Evolutionary conservation across 2,797 vertebrate species (phyloP), one percentile per base, ranked within the genome.

Genomic region (Pteronotus mesoamericanus): DNA sequence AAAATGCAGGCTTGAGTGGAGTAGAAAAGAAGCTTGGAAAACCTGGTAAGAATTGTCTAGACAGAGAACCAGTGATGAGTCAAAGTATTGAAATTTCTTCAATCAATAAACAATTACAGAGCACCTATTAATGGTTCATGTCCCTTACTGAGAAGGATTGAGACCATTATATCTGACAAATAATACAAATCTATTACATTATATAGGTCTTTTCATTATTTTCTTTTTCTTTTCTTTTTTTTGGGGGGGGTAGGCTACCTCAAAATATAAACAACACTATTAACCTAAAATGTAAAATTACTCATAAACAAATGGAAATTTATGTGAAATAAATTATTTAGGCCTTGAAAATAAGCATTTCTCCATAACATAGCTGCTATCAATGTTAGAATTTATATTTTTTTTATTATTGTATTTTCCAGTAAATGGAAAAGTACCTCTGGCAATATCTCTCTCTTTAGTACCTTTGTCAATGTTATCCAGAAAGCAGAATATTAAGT

Each of bases 401-500:
- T 85, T 79, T 85, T 95, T 90, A 37, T n/a, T 90, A 89, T 92
- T 93, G 85, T 95, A 29, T 91, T 89, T 24, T 95, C 96, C 90
- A 89, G 88, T 86, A 86, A 97, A 80, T 14, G 94, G 74, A 89
- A 94, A 97, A 75, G 34, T 88, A 72, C 51, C 61, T 95, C 97
- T 96, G 90, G 69, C 78, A 77, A 71, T 88, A 83, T 75, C 77
- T 94, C 71, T 89, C 97, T 95, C 79, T 96, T 97, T 87, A 61
- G 87, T 51, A 26, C 66, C 95, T 97, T 95, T 80, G 79, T 42
- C 86, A 48, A 12, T 91, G 93, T 55, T 95, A 37, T 92, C 88
- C 66, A 94, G 89, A 92, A 96, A 97, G 11, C 29, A 51, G 7
- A 26, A 51, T 89, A 95, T 84, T 94, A 96, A 96, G 93, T 90